Evolutionary conservation across 2,797 vertebrate genomes (phyloP).

Genomic region (Melopsittacus undulatus): DNA sequence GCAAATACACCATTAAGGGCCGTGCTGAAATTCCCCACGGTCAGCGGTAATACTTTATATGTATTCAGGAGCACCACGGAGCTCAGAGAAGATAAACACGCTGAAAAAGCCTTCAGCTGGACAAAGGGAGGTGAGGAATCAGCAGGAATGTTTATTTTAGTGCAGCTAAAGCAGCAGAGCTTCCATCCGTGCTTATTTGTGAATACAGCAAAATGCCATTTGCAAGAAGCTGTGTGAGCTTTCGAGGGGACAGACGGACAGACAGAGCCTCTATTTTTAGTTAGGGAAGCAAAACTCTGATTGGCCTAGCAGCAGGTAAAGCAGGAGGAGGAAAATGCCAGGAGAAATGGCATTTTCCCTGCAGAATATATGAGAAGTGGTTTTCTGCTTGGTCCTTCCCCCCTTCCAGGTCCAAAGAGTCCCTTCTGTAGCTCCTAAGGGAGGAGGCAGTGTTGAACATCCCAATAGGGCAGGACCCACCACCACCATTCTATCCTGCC

Average conservation of each 20-base stretch:
- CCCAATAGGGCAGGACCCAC: not conserved
- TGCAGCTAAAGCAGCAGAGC: not conserved
- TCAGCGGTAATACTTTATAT: constrained; percentile 45
- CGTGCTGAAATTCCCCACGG: constrained; percentile 44
- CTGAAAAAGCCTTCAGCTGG: constrained; percentile 23
- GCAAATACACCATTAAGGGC: constrained; percentile 84
- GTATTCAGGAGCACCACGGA: constrained; percentile 45
- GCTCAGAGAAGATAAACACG: constrained; percentile 5
- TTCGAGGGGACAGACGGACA: not conserved
- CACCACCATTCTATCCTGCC: not conserved
- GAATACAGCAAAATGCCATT: not conserved
- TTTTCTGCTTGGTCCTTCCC: not conserved
- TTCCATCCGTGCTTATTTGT: not conserved
- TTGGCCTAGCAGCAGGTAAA: not conserved
- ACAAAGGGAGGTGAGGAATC: constrained; percentile 52
- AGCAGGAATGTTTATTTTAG: constrained; percentile 30
- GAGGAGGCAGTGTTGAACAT: not conserved
- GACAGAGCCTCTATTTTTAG: not conserved
- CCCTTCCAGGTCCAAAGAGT: not conserved
- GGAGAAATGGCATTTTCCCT: not conserved
- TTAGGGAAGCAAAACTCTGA: not conserved
- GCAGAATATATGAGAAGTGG: not conserved
- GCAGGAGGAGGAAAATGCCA: not conserved
- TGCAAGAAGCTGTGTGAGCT: not conserved
- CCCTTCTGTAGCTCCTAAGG: not conserved